phyloP scores from a whole-genome alignment of 1,140 invertebrate genomes.

The Babylonia areolata region DNA sequence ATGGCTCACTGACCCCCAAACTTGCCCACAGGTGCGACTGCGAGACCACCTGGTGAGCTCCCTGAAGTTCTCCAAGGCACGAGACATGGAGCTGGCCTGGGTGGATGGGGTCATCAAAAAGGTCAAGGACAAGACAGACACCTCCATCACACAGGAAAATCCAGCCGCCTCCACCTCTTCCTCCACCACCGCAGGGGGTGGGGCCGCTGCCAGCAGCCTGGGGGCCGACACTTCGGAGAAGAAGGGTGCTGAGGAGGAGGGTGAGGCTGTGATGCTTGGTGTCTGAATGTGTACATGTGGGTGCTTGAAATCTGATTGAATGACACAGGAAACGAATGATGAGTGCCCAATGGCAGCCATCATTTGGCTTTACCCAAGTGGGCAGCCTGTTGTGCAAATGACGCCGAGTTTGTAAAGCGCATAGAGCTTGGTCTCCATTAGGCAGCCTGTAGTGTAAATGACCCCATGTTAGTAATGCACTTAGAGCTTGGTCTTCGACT shows the following conservation, averaged over 20 bases:
- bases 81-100: conserved; percentile 92
- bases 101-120: conserved; percentile 81
- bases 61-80: conserved; percentile 85
- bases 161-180: not conserved
- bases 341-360: too few species aligned
- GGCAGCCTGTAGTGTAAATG: too few species aligned
- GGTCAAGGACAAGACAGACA: conserved; percentile 61
- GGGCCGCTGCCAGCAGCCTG: not conserved
- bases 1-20: too few species aligned
- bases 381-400: too few species aligned
- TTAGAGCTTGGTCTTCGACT: too few species aligned
- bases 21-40: conserved; percentile 84
- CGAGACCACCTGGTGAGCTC: conserved; percentile 94
- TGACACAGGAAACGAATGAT: too few species aligned
- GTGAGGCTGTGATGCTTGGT: too few species aligned
- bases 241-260: conserved; percentile 65
- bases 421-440: too few species aligned
- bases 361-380: too few species aligned
- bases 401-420: too few species aligned
- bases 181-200: not conserved
- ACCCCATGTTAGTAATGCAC: too few species aligned
- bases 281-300: conserved; percentile 19
- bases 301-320: too few species aligned
- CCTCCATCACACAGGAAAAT: conserved; percentile 52
- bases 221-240: conserved; percentile 67